A percentile compares a stretch with the other conserved stretches of the same genome.
These are phyloP conservation scores for Norana najaformis DNA, from an alignment of 2,888 invertebrate species.

Conservation along the genomic window DNA sequence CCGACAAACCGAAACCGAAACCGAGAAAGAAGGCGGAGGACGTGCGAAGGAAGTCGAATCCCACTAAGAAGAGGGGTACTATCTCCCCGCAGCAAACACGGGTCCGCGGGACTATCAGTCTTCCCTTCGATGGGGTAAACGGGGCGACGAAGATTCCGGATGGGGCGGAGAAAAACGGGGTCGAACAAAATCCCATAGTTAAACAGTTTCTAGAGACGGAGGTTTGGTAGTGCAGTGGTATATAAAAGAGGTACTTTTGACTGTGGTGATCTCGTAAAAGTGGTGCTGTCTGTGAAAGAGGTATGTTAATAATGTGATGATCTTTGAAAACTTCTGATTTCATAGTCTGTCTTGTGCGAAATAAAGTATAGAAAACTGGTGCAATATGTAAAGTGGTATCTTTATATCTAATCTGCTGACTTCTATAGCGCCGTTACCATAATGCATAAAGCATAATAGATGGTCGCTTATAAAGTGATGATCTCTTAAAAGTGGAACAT, in stretches of 20 bases:
- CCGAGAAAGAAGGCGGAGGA: not conserved
- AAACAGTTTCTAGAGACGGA: constrained; percentile 15
- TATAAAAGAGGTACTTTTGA: not conserved
- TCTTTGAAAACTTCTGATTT: not conserved
- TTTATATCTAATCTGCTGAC: too few relatives aligned
- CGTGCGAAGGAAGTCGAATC: not conserved
- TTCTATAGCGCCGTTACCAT: too few relatives aligned
- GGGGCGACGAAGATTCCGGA: not conserved
- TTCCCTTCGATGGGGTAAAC: not conserved
- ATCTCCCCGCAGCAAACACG: not conserved
- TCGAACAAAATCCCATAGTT: not conserved
- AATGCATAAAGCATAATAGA: too few relatives aligned
- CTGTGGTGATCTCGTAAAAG: not conserved
- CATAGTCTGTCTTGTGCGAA: not conserved
- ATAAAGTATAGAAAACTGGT: not conserved
- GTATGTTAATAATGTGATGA: too few relatives aligned
- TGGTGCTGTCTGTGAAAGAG: too few relatives aligned
- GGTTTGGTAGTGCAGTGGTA: not conserved
- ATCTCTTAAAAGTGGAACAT: not conserved
- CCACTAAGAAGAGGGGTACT: not conserved
- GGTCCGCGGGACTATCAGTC: not conserved
- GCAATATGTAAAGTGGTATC: too few relatives aligned
- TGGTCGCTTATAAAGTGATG: not conserved
- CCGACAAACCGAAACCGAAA: constrained; percentile 10
- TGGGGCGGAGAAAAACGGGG: not conserved